phyloP scores from a whole-genome alignment of 2,113 vertebrate species.

The Daboia siamensis region DNA sequence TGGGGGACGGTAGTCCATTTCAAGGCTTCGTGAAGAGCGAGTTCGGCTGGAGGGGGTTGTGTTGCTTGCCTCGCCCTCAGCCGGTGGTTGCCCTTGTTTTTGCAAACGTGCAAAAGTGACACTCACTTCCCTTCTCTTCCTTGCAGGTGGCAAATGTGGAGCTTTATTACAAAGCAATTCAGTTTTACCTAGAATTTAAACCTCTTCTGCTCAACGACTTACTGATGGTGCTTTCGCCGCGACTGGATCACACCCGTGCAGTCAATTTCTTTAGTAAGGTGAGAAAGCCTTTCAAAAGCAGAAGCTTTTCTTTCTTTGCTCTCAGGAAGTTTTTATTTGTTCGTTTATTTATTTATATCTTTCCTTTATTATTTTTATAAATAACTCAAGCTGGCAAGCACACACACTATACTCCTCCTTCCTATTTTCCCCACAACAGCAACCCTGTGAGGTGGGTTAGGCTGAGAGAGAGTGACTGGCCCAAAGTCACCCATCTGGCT shows the following conservation, averaged over 20 bases:
- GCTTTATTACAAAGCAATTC: constrained; percentile 93
- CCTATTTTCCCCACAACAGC: background rate
- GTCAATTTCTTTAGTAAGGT: constrained; percentile 98
- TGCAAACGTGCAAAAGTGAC: background rate
- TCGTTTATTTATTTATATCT: background rate
- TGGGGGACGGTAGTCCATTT: background rate
- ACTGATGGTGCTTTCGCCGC: constrained; percentile 93
- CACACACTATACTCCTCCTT: background rate
- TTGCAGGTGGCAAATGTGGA: constrained; percentile 95
- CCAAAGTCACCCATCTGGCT: background rate
- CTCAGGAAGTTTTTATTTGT: background rate
- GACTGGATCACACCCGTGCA: constrained; percentile 94
- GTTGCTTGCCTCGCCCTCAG: too few relatives aligned
- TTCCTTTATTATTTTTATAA: background rate
- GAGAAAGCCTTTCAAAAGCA: background rate
- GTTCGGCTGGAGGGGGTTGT: background rate
- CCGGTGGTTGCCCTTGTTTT: too few relatives aligned
- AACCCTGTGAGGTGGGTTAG: background rate
- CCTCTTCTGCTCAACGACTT: constrained; percentile 95
- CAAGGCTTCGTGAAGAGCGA: background rate
- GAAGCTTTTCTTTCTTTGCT: too few relatives aligned
- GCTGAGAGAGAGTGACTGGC: background rate
- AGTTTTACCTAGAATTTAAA: constrained; percentile 98
- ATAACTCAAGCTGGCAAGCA: background rate
- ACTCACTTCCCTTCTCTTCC: background rate